Evolutionary conservation across 2,888 invertebrate species (phyloP), one percentile per base, ranked within the genome.

Genomic region (Rhorus exstirpatorius): DNA sequence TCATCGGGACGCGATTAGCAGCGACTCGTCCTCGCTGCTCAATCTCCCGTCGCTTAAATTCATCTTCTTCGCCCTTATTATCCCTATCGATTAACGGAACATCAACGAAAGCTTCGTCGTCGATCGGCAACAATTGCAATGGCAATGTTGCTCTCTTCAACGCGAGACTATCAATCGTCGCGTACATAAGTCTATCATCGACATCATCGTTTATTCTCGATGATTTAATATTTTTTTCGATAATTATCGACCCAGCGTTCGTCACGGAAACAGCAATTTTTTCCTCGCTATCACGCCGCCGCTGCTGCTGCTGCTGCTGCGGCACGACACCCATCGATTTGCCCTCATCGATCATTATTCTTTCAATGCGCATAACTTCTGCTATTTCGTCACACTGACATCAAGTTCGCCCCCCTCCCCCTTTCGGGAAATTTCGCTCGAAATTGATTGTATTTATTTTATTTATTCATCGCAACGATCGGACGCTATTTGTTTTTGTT

Each of bases 111-210:
- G 21, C 12, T 3, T 58, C 60, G 24, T 86, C 84, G 49, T 89
- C 88, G 44, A 86, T 81, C 24, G 91, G 91, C 35, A 91, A 84
- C 76, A 92, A 83, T 61, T 88, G 88, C 31, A 92, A 77, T 21
- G 92, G 92, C 61, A 92, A 76, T 26, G 88, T 89, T 4, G 90
- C 85, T 51, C 89, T 86, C 65, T 89, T 90, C 44, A 92, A 78
- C 17, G 92, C 92, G 67, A 92, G 84, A 76, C 91, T 90, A 80
- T 92, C 92, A 12, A 92, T 86, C 8, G 91, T 92, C 14, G 89
- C 90, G 83, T 91, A 90, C 24, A 89, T 67, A 86, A 89, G n/a
- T 88, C 87, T 26, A 84, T 65, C 17, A 41, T 38, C 38, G 38
- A 38, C 55, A 10, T 55, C 12, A 71, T 51, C 55, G 17, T 31